A percentile compares a stretch with the other conserved stretches of the same genome.
Conservation (phyloP, 2,797 vertebrate species). For the Trematomus bernacchii region DNA sequence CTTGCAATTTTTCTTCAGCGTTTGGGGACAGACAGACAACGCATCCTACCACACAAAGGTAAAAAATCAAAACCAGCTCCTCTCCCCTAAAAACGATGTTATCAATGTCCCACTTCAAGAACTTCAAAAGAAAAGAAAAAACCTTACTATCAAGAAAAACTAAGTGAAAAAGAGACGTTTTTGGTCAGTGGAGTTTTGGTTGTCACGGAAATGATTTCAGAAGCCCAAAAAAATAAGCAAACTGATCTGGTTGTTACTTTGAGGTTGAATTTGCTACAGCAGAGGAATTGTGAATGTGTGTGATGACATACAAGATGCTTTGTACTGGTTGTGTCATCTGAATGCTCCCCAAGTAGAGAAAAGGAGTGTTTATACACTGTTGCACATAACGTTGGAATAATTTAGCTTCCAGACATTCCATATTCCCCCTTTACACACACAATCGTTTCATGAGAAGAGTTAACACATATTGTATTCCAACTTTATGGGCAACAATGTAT, state of each 20-base stretch:
- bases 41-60: slow-evolving; percentile 76
- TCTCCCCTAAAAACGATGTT: slow-evolving; percentile 13
- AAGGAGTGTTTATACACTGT: not conserved
- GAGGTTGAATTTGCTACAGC: not conserved
- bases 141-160: not conserved
- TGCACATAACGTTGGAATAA: no score
- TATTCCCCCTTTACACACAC: no score
- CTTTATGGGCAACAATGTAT: no score
- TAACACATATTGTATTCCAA: no score
- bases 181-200: not conserved
- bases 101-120: not conserved
- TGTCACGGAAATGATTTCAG: not conserved
- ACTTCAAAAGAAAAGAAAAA: not conserved
- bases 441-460: no score
- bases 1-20: slow-evolving; percentile 80
- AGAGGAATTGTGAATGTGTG: not conserved
- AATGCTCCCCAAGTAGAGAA: not conserved
- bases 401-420: no score
- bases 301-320: not conserved
- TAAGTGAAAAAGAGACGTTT: not conserved
- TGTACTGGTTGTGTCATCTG: not conserved
- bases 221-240: not conserved
- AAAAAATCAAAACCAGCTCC: slow-evolving; percentile 53
- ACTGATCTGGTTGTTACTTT: not conserved
- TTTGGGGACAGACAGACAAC: slow-evolving; percentile 76